Evolutionary conservation across 2,113 vertebrate species (phyloP).

Genomic region (Alethe castanea): DNA sequence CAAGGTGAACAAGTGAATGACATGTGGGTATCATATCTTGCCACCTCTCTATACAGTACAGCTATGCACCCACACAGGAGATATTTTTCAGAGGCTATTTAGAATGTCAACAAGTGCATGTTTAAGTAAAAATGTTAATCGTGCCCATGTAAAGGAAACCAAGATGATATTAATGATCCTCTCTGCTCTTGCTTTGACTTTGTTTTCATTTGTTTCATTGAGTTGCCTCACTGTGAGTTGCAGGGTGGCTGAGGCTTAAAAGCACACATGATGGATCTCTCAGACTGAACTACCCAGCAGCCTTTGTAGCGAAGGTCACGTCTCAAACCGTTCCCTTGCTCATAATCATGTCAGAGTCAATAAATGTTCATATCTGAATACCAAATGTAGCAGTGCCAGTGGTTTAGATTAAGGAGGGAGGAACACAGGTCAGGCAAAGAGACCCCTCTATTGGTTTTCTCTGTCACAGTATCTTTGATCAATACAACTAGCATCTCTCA

Average conservation of each 20-base stretch:
- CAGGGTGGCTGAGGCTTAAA: neutral
- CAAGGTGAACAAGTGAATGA: neutral
- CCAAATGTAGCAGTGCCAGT: slow-evolving; percentile 4
- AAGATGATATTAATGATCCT: neutral
- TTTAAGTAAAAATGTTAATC: neutral
- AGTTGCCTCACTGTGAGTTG: neutral
- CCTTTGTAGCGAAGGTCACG: neutral
- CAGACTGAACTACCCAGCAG: slow-evolving; percentile 13
- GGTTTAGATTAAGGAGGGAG: slow-evolving; percentile 39
- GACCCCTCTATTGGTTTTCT: neutral
- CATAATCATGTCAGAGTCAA: slow-evolving; percentile 37
- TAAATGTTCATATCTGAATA: slow-evolving; percentile 39
- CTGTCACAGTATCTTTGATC: neutral
- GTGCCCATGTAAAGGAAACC: neutral
- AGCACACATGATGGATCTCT: slow-evolving; percentile 2
- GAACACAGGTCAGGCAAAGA: neutral
- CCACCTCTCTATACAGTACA: neutral
- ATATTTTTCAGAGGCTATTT: neutral
- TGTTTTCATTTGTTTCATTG: slow-evolving; percentile 9
- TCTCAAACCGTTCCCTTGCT: slow-evolving; percentile 26
- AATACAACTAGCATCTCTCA: neutral
- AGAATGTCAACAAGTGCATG: neutral
- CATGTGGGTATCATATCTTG: neutral
- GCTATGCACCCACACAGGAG: neutral
- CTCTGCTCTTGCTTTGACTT: neutral